Conservation (phyloP, 2,888 invertebrate species). For the Zaprionus obscuricornis region DNA sequence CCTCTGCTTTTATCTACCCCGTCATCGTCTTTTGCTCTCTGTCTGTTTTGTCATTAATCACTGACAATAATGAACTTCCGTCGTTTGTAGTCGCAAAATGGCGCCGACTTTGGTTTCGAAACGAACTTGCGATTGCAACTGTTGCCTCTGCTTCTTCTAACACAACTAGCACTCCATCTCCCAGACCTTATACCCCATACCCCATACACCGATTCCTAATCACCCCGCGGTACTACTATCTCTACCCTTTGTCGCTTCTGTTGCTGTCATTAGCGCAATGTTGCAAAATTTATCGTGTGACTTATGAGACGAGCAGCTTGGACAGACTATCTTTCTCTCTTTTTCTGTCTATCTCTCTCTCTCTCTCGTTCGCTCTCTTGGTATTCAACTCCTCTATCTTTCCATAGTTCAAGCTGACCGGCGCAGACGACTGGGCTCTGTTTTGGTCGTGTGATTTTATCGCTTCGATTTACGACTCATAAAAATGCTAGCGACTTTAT, state of each 20-base stretch:
- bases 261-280: conserved; percentile 76
- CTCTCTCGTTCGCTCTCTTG: too few species aligned
- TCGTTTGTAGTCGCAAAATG: conserved; percentile 67
- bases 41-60: conserved; percentile 78
- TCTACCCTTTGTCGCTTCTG: too few species aligned
- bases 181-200: too few species aligned
- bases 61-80: conserved; percentile 82
- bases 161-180: not conserved
- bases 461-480: conserved; percentile 80
- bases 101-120: conserved; percentile 48
- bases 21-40: conserved; percentile 7
- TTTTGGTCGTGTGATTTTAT: conserved; percentile 72
- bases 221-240: too few species aligned
- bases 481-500: conserved; percentile 72
- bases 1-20: too few species aligned
- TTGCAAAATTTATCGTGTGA: conserved; percentile 79
- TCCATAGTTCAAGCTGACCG: conserved; percentile 19
- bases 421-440: conserved; percentile 40
- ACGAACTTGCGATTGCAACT: conserved; percentile 36
- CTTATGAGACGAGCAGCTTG: conserved; percentile 59
- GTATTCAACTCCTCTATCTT: not conserved
- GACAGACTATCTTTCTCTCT: too few species aligned
- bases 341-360: too few species aligned
- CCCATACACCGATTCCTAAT: too few species aligned
- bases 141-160: conserved; percentile 4